phyloP scores from a whole-genome alignment of 1,140 invertebrate species.

The Achroia grisella region DNA sequence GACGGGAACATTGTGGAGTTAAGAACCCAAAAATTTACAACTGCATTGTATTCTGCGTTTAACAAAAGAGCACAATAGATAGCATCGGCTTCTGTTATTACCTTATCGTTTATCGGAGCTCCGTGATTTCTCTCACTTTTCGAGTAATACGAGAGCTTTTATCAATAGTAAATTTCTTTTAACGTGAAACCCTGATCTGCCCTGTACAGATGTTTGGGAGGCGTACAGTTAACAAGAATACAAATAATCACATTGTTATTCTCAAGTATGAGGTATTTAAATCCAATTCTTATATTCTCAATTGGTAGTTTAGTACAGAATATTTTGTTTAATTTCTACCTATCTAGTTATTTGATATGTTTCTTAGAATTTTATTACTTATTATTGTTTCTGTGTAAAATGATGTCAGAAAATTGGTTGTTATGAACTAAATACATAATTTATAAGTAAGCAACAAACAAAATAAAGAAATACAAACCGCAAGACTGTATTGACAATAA shows the following conservation, averaged over 20 bases:
- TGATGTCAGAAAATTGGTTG: not conserved
- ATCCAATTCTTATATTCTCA: not conserved
- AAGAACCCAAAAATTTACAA: slow-evolving; percentile 72
- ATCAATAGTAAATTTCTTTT: slow-evolving; percentile 37
- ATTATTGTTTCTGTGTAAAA: not conserved
- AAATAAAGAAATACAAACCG: not conserved
- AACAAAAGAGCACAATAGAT: slow-evolving; percentile 64
- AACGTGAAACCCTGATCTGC: slow-evolving; percentile 18
- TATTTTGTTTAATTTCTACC: too few species aligned
- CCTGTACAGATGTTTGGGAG: slow-evolving; percentile 53
- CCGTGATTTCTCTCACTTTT: slow-evolving; percentile 56
- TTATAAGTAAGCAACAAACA: too few species aligned
- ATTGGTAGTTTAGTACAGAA: too few species aligned
- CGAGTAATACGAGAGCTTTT: slow-evolving; percentile 53
- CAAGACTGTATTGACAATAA: slow-evolving; percentile 5
- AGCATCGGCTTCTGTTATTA: slow-evolving; percentile 66
- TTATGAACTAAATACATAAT: not conserved
- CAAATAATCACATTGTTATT: slow-evolving; percentile 42
- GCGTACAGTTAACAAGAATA: slow-evolving; percentile 52
- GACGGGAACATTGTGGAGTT: slow-evolving; percentile 65
- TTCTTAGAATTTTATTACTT: too few species aligned
- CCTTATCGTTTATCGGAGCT: slow-evolving; percentile 58
- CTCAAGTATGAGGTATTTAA: slow-evolving; percentile 17
- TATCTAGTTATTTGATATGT: too few species aligned
- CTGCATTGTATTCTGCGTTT: slow-evolving; percentile 48